Percentiles rank a stretch among this genome's conserved stretches.
Evolutionary conservation across 2,113 vertebrate species (phyloP).

Genomic region (Indicator maculatus): DNA sequence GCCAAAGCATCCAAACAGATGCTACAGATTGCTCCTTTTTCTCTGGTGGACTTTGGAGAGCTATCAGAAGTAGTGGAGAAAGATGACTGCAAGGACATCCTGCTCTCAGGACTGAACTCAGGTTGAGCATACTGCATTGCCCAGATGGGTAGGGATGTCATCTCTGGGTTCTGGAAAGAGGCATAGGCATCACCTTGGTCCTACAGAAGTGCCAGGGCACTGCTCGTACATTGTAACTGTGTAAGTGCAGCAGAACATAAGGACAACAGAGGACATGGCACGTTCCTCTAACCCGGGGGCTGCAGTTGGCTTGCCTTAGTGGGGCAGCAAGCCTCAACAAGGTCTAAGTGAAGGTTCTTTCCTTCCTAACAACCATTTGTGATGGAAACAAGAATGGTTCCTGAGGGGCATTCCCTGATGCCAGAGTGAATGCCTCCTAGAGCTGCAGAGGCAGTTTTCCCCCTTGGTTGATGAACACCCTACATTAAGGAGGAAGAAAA

Average conservation of each 20-base stretch:
- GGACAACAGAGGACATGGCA: fast-evolving
- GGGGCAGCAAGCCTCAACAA: not conserved
- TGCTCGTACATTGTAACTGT: not conserved
- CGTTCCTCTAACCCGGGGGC: not conserved
- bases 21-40: not conserved
- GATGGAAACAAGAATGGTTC: not conserved
- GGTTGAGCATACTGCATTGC: fast-evolving
- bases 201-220: not conserved
- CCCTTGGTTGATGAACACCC: not conserved
- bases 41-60: not conserved
- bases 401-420: not conserved
- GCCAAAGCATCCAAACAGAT: not conserved
- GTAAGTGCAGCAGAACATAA: not conserved
- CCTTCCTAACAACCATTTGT: not conserved
- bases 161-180: not conserved
- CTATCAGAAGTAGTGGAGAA: not conserved
- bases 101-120: not conserved
- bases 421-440: not conserved
- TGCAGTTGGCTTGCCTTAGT: not conserved
- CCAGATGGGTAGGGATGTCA: not conserved
- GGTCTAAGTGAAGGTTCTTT: not conserved
- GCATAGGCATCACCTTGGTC: not conserved
- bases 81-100: not conserved
- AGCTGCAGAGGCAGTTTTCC: not conserved
- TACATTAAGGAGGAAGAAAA: not conserved